Base-by-base conservation (phyloP, 2,888 invertebrate species). In the Rotaria magnacalcarata region DNA sequence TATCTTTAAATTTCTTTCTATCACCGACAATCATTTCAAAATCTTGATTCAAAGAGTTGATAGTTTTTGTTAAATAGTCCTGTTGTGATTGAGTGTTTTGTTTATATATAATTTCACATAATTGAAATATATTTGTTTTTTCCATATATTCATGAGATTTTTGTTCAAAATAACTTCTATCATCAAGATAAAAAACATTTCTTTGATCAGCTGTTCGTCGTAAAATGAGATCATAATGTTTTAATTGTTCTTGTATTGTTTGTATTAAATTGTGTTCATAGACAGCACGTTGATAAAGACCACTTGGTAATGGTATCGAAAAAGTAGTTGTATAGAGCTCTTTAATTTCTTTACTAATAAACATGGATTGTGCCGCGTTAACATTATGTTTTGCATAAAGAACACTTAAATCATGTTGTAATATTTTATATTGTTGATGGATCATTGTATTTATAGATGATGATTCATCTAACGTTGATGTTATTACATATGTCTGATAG, bases 351-450 rank as follows among this genome's bases (percentile, higher is more conserved):
- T 60, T 60, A 60, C 19, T 60, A 2, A 60, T 60, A 60, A n/a
- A 7, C n/a, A n/a, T n/a, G 2, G n/a, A n/a, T 60, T n/a, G 4
- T n/a, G n/a, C 2, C 7, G 3, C 0, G n/a, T 60, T 60, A 1
- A n/a, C 6, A 21, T 60, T n/a, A 0, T 8, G n/a, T 60, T 27
- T 24, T 10, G n/a, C 5, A 60, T 24, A 60, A 1, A 60, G 1
- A 60, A 60, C 7, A 27, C 2, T 60, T n/a, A 60, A 27, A 7
- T 60, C 10, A 27, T 60, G n/a, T 60, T 60, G 58, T 27, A 60
- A 60, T 60, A n/a, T 2, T 60, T 60, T 60, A n/a, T 60, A 60
- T 60, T 60, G 58, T 11, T n/a, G 7, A 8, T 60, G 5, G 6
- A n/a, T 60, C 2, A 11, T 60, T 4, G n/a, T n/a, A n/a, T n/a